These are phyloP conservation scores for Frieseomelitta varia DNA, from an alignment of 1,140 invertebrate species.

Conservation along the genomic window DNA sequence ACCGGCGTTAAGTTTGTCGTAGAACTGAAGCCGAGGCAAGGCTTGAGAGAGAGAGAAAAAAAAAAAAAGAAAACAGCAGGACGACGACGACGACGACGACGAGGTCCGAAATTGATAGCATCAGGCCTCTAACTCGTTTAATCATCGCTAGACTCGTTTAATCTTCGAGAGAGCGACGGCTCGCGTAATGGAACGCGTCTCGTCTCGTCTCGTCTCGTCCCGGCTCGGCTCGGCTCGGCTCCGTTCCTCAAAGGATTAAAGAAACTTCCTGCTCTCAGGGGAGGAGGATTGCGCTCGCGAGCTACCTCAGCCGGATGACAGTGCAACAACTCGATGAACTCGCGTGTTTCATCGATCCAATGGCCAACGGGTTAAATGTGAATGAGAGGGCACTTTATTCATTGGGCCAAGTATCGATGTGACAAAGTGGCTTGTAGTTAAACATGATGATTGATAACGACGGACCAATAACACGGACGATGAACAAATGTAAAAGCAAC, in stretches of 20 bases:
- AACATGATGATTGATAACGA: not conserved
- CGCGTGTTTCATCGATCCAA: not conserved
- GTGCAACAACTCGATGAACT: conserved; percentile 5
- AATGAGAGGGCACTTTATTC: not conserved
- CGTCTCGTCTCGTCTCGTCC: too few relatives aligned
- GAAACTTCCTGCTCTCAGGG: conserved; percentile 11
- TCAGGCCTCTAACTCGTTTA: conserved; percentile 33
- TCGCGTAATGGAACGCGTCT: conserved; percentile 33
- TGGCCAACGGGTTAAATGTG: too few relatives aligned
- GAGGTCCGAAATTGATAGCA: not conserved
- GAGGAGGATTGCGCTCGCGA: not conserved
- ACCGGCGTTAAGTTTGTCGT: not conserved
- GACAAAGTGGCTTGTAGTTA: not conserved
- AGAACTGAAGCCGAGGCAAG: not conserved
- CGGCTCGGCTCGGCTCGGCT: not conserved
- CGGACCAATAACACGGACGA: not conserved
- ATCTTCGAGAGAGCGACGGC: conserved; percentile 23
- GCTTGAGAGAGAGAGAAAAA: not conserved
- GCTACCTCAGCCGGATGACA: not conserved
- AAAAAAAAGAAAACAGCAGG: too few relatives aligned
- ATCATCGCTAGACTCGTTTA: conserved; percentile 37
- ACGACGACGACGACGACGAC: too few relatives aligned
- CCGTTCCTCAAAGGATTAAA: conserved; percentile 31
- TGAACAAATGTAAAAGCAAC: too few relatives aligned
- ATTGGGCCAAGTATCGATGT: not conserved